These are phyloP conservation scores for Carposina sasakii DNA, from an alignment of 1,140 invertebrate species.

Conservation along the genomic window DNA sequence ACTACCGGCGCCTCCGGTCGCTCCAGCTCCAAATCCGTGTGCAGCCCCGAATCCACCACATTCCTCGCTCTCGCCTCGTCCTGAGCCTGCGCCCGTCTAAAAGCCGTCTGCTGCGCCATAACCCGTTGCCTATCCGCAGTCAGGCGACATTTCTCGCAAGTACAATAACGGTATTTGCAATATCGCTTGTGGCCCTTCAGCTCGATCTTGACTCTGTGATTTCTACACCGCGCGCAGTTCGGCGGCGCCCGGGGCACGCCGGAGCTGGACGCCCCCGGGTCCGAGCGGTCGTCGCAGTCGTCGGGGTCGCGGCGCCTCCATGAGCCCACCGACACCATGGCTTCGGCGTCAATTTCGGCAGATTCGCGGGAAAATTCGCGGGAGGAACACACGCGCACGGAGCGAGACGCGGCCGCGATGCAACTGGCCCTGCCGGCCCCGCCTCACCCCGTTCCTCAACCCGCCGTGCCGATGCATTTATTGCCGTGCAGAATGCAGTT, in stretches of 20 bases:
- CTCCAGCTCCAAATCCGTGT: constrained; percentile 46
- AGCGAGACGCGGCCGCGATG: constrained; percentile 28
- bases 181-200: constrained; percentile 94
- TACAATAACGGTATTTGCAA: constrained; percentile 87
- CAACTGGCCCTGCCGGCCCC: background rate
- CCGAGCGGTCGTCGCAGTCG: constrained; percentile 60
- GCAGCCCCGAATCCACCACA: constrained; percentile 27
- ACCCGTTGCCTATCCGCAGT: constrained; percentile 85
- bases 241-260: constrained; percentile 77
- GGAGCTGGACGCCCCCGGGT: constrained; percentile 71
- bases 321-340: constrained; percentile 59
- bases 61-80: constrained; percentile 75
- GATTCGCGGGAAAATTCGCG: constrained; percentile 27
- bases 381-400: background rate
- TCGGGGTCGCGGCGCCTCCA: constrained; percentile 61
- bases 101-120: constrained; percentile 86
- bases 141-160: constrained; percentile 86
- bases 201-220: constrained; percentile 87
- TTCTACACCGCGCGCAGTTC: constrained; percentile 89
- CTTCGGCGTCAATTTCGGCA: constrained; percentile 21
- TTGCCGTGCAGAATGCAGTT: background rate
- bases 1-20: constrained; percentile 55
- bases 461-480: background rate
- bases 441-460: background rate
- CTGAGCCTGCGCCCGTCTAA: constrained; percentile 82